Evolutionary conservation across 2,797 vertebrate species (phyloP).

Genomic region (Helostoma temminkii): DNA sequence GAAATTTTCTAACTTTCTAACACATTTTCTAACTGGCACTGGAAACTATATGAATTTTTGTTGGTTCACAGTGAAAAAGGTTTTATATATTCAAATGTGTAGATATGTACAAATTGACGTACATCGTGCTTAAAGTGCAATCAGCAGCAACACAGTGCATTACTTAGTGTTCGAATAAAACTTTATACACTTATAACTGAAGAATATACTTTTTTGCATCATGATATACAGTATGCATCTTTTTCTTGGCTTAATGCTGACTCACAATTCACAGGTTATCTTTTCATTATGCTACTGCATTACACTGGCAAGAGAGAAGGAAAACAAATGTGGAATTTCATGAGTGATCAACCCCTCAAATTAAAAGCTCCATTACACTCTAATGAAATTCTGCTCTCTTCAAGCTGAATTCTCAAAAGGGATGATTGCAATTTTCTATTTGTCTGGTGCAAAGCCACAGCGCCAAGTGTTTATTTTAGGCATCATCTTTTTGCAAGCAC

Average conservation of each 20-base stretch:
- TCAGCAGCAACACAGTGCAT: conserved; percentile 14
- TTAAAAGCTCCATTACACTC: conserved; percentile 82
- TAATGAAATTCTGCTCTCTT: conserved; percentile 78
- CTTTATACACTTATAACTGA: background rate
- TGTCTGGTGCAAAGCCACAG: conserved; percentile 59
- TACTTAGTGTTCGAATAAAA: conserved; percentile 23
- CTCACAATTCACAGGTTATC: conserved; percentile 47
- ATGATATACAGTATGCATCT: background rate
- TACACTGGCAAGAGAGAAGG: conserved; percentile 53
- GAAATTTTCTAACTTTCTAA: too few species aligned
- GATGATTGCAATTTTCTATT: conserved; percentile 68
- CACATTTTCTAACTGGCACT: too few species aligned
- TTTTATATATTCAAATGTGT: too few species aligned
- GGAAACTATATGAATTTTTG: conserved; percentile 6
- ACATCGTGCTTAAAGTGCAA: conserved; percentile 15
- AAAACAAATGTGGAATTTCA: conserved; percentile 79
- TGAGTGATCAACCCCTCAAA: conserved; percentile 79
- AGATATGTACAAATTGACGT: background rate
- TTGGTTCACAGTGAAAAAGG: conserved; percentile 14
- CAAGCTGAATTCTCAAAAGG: conserved; percentile 68
- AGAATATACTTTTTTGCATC: conserved; percentile 16
- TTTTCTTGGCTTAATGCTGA: conserved; percentile 31
- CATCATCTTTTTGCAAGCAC: conserved; percentile 50
- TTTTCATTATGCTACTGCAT: conserved; percentile 49
- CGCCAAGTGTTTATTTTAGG: conserved; percentile 52